Evolutionary conservation across 2,797 vertebrate species (phyloP).

Genomic region (Leucoraja ocellata): DNA sequence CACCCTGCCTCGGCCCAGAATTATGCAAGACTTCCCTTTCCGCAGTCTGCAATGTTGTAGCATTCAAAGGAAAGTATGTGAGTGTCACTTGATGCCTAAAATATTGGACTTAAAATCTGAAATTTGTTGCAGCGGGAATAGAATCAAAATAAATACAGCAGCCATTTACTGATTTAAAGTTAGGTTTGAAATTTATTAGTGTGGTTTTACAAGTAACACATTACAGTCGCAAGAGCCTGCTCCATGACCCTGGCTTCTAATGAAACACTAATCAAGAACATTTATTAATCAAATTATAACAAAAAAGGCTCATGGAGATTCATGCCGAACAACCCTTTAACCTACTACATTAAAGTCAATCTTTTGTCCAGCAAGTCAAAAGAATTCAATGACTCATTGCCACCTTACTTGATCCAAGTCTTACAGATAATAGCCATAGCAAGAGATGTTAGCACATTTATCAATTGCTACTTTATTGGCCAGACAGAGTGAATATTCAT

Average conservation of each 20-base stretch:
- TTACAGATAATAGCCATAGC: background rate
- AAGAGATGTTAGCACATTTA: background rate
- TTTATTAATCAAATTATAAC: background rate
- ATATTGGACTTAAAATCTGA: no score
- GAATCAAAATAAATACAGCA: no score
- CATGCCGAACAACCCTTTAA: background rate
- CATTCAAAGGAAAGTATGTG: no score
- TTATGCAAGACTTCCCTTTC: no score
- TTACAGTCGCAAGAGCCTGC: background rate
- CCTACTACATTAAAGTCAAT: background rate
- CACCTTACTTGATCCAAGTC: background rate
- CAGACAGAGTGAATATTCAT: background rate
- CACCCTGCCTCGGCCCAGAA: no score
- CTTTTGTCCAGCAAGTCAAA: background rate
- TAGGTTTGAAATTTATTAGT: background rate
- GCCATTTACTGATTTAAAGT: background rate
- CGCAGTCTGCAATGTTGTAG: no score
- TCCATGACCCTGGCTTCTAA: background rate
- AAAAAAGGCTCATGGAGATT: background rate
- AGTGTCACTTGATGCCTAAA: no score
- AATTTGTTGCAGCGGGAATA: no score
- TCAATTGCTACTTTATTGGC: constrained; percentile 11
- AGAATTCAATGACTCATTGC: background rate
- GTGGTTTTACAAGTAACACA: background rate
- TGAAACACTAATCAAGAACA: background rate